Base-by-base conservation (phyloP, 2,113 vertebrate species). In the Centropus bengalensis region DNA sequence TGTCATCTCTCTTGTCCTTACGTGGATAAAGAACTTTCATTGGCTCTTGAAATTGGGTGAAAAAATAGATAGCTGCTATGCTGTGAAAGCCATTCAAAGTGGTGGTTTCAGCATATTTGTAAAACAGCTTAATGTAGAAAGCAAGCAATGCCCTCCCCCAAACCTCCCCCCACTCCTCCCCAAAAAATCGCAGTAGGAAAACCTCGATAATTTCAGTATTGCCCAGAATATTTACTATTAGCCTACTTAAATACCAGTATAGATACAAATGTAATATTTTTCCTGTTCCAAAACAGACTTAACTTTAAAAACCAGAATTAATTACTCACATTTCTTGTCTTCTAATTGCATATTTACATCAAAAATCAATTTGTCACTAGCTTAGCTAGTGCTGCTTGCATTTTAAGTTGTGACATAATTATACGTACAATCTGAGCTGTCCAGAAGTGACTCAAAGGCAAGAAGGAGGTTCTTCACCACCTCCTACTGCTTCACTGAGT, bases 331-430 rank as follows among this genome's bases (percentile, higher is more conserved):
- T 63, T 88, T 92, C 74, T 92, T 95, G 67, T 94, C 93, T 88
- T 81, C 64, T 71, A 79, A 95, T 86, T 83, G 76, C 60, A 67
- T 49, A 23, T 49, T 49, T 92, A 51, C 56, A 42, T 93, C 54
- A 71, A 89, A 89, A 95, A 94, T 93, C 67, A 95, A 88, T 96
- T 95, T 95, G 73, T 93, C 93, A 96, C 93, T 64, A 90, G 90
- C 82, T 95, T 93, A 96, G 82, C 69, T 82, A 33, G 58, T 51
- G 56, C 76, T 75, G 24, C 78, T 40, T 82, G 64, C 52, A 45
- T 42, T 12, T 2, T 81, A 70, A 93, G 30, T 71, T 89, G 44
- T 68, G 69, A 86, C 79, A 82, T 80, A 86, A 75, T 71, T 91
- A 21, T 68, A 93, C 10, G 52, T 74, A 70, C 42, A 86, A 52